Conservation (phyloP, 2,113 vertebrate species). For the Regulus satrapa region DNA sequence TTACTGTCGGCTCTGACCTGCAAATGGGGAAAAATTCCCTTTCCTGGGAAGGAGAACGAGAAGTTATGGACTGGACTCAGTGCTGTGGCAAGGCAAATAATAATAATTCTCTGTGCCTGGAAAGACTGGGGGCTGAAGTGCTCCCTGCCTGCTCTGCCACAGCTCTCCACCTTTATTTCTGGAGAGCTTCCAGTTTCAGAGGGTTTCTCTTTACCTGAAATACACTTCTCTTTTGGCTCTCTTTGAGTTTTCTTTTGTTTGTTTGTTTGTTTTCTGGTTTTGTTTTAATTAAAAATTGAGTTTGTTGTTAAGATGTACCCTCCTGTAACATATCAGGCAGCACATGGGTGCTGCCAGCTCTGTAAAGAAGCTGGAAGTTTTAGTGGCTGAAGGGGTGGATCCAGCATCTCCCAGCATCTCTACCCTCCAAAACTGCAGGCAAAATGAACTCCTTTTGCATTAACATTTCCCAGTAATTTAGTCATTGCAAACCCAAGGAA, state of each 20-base stretch:
- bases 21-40: conserved; percentile 26
- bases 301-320: background rate
- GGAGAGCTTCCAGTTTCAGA: background rate
- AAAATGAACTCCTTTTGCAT: background rate
- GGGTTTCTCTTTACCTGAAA: background rate
- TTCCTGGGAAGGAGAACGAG: conserved; percentile 2
- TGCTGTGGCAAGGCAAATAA: background rate
- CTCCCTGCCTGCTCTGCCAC: background rate
- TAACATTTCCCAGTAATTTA: background rate
- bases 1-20: conserved; percentile 48
- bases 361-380: background rate
- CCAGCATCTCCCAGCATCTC: background rate
- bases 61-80: conserved; percentile 4
- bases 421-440: fast-evolving
- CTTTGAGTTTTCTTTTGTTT: no score
- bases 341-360: background rate
- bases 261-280: no score
- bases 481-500: background rate
- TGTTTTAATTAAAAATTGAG: background rate
- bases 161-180: background rate
- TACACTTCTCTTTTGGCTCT: background rate
- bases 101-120: background rate
- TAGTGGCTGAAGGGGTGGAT: background rate
- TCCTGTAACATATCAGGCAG: background rate
- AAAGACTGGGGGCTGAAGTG: background rate